Percentiles rank a stretch among this genome's conserved stretches.
These are phyloP conservation scores for Bufo bufo DNA, from an alignment of 2,113 vertebrate species.

Conservation along the genomic window DNA sequence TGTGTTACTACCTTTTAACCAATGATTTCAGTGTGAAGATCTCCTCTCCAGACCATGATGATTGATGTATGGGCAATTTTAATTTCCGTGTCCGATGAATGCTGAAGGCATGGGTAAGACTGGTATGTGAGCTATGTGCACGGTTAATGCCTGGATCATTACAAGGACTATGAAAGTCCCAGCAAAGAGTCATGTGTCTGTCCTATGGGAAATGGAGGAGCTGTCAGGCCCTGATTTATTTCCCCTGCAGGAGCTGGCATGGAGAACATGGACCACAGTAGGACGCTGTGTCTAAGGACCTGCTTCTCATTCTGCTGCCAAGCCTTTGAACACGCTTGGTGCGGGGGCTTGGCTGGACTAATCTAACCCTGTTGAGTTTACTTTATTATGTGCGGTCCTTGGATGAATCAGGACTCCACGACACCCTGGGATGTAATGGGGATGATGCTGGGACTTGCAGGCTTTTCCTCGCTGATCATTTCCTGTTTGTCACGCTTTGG, in stretches of 20 bases:
- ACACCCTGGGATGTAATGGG: not conserved
- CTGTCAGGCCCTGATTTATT: slow-evolving; percentile 21
- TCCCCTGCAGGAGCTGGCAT: not conserved
- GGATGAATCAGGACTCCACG: not conserved
- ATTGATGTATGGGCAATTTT: not conserved
- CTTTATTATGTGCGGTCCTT: slow-evolving; percentile 6
- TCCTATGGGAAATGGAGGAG: slow-evolving; percentile 25
- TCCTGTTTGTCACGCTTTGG: slow-evolving; percentile 3
- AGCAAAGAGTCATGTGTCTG: not conserved
- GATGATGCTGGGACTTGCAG: not conserved
- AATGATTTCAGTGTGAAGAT: not conserved
- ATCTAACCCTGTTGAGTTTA: slow-evolving; percentile 4
- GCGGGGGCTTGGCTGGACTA: slow-evolving; percentile 2
- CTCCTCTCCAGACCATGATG: not conserved
- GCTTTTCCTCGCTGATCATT: not conserved
- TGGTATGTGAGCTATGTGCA: slow-evolving; percentile 22
- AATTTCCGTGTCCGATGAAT: not conserved
- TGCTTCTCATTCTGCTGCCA: not conserved
- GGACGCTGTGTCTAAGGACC: not conserved
- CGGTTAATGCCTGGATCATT: slow-evolving; percentile 13
- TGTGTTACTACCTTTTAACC: not conserved
- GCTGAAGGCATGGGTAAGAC: not conserved
- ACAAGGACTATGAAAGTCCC: not conserved
- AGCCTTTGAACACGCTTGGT: slow-evolving; percentile 34
- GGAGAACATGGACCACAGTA: not conserved